Evolutionary conservation across 2,797 vertebrate species (phyloP).

Genomic region (Melopsittacus undulatus): DNA sequence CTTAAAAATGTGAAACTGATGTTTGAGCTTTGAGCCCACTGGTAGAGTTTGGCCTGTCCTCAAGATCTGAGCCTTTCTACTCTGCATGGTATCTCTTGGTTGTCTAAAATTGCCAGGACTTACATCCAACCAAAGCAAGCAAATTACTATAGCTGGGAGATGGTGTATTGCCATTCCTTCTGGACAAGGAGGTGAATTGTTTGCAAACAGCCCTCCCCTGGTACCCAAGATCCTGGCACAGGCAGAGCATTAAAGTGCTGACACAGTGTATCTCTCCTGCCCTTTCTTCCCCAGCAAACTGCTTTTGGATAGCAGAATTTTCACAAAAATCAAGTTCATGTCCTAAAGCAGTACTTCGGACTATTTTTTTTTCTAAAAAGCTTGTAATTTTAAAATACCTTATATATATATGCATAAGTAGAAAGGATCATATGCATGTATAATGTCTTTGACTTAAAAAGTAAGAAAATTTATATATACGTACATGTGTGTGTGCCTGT

Average conservation of each 20-base stretch:
- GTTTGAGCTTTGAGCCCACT: neutral
- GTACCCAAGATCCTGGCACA: neutral
- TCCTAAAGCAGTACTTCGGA: neutral
- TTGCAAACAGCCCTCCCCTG: neutral
- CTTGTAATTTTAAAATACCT: neutral
- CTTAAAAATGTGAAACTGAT: neutral
- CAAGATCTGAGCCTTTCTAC: neutral
- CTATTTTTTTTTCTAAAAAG: neutral
- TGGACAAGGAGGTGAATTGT: neutral
- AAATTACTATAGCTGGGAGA: neutral
- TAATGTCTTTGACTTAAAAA: neutral
- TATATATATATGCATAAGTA: neutral
- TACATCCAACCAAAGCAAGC: neutral
- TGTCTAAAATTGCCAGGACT: neutral
- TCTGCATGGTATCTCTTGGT: neutral
- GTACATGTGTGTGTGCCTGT: too few relatives aligned
- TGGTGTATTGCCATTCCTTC: neutral
- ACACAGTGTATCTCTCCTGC: fast-evolving
- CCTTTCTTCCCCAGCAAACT: neutral
- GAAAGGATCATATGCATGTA: neutral
- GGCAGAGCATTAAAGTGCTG: neutral
- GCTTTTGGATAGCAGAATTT: neutral
- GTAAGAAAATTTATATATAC: neutral
- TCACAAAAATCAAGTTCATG: neutral
- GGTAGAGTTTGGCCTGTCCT: neutral